Evolutionary conservation across 1,140 invertebrate species (phyloP).

Genomic region (Prorops nasuta): DNA sequence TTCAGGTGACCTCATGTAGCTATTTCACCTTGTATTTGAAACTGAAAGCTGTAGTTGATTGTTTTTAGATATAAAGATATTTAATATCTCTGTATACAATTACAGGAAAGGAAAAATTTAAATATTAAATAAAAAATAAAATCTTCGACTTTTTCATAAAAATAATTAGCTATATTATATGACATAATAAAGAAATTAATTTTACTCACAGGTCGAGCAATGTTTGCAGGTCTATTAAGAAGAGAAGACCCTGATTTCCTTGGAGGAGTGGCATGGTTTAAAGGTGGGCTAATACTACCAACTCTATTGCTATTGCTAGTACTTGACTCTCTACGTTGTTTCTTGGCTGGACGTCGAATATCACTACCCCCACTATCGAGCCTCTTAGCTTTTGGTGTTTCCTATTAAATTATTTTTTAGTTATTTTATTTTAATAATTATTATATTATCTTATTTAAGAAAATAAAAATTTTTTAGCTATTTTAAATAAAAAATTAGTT

Average conservation of each 20-base stretch:
- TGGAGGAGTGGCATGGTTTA: conserved; percentile 61
- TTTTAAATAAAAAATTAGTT: conserved; percentile 5
- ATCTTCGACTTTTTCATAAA: not conserved
- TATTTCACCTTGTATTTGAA: no score
- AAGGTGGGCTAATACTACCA: conserved; percentile 44
- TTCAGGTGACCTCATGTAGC: no score
- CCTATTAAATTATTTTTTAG: conserved; percentile 26
- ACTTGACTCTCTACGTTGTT: conserved; percentile 47
- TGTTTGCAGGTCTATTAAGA: conserved; percentile 67
- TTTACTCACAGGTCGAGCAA: conserved; percentile 67
- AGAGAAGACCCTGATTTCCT: conserved; percentile 61
- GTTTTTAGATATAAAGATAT: no score
- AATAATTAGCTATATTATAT: not conserved
- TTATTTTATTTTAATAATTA: not conserved
- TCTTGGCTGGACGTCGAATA: conserved; percentile 43
- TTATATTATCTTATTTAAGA: not conserved
- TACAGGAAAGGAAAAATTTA: not conserved
- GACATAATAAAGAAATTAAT: not conserved
- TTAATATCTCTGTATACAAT: not conserved
- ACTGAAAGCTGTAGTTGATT: no score
- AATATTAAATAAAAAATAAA: not conserved
- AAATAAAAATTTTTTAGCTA: not conserved
- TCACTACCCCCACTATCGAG: conserved; percentile 37
- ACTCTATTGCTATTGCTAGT: conserved; percentile 43
- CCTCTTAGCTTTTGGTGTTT: conserved; percentile 48